Percentiles rank a stretch among this genome's conserved stretches.
These are phyloP conservation scores for Nycticryphes semicollaris DNA, from an alignment of 2,113 vertebrate genomes.

Conservation along the genomic window DNA sequence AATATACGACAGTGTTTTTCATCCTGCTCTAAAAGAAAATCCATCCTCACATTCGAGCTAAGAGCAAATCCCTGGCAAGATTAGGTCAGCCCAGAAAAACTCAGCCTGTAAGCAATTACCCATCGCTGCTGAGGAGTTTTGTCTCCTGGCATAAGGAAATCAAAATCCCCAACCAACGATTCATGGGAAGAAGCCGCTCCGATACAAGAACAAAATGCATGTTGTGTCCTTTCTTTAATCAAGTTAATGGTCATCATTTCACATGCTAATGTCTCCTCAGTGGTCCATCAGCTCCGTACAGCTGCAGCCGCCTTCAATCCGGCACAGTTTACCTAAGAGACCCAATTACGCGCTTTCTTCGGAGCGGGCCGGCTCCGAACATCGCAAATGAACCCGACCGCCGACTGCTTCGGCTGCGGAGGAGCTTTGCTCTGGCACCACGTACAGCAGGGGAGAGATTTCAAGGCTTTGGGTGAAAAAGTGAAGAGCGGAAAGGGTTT, in stretches of 20 bases:
- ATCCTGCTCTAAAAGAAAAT: slow-evolving; percentile 1
- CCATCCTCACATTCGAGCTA: not conserved
- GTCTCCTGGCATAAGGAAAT: slow-evolving; percentile 30
- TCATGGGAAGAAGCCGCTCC: not conserved
- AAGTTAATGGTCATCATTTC: slow-evolving; percentile 60
- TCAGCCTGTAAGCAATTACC: slow-evolving; percentile 19
- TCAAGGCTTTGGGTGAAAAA: not conserved
- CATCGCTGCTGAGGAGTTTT: not conserved
- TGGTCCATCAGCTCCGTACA: slow-evolving; percentile 5
- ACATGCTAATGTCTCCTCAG: slow-evolving; percentile 39
- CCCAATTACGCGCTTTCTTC: not conserved
- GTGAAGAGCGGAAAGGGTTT: accelerated
- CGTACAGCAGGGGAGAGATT: not conserved
- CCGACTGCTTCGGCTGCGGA: accelerated
- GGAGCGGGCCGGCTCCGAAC: not conserved
- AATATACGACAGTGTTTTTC: not conserved
- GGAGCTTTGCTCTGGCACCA: not conserved
- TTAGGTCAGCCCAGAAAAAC: slow-evolving; percentile 53
- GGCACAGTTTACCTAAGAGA: not conserved
- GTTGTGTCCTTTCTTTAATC: slow-evolving; percentile 59
- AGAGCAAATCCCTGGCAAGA: slow-evolving; percentile 38
- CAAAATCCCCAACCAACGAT: slow-evolving; percentile 30
- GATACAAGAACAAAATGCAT: not conserved
- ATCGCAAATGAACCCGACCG: accelerated
- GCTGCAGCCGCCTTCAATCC: slow-evolving; percentile 14